A percentile compares a stretch with the other conserved stretches of the same genome.
phyloP scores from a whole-genome alignment of 2,888 invertebrate species.

The Andrena chrysosceles region DNA sequence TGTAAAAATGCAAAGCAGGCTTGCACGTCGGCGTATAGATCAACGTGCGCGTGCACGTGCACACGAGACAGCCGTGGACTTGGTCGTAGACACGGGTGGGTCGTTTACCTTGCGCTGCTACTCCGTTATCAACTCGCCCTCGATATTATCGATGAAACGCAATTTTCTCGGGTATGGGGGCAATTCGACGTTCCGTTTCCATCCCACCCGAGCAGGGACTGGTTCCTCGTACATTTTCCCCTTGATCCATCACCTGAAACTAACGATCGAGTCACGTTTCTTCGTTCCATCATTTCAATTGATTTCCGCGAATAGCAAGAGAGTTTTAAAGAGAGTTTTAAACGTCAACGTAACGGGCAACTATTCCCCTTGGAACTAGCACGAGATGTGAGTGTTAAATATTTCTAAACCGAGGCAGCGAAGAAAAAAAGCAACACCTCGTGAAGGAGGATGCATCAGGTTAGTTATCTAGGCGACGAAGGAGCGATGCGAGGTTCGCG shows the following conservation, averaged over 20 bases:
- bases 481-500: background rate
- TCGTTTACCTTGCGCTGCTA: constrained; percentile 68
- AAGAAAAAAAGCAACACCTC: background rate
- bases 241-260: background rate
- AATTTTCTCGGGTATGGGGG: constrained; percentile 67
- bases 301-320: too few species aligned
- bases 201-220: constrained; percentile 6
- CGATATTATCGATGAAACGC: constrained; percentile 73
- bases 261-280: too few species aligned
- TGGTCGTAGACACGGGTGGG: constrained; percentile 41
- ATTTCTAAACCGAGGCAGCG: background rate
- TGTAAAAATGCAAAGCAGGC: constrained; percentile 76
- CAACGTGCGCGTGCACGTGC: constrained; percentile 58
- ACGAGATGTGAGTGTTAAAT: background rate
- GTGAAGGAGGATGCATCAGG: background rate
- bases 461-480: constrained; percentile 17
- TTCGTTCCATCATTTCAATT: background rate
- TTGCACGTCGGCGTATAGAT: constrained; percentile 68
- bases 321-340: too few species aligned
- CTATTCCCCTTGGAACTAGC: constrained; percentile 41
- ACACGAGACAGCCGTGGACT: constrained; percentile 46
- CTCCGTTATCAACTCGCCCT: constrained; percentile 66
- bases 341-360: constrained; percentile 6
- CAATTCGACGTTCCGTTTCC: constrained; percentile 66
- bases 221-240: constrained; percentile 4